Evolutionary conservation across 23 tunicate genomes (phyloP).

Genomic region (Diplosoma virens): DNA sequence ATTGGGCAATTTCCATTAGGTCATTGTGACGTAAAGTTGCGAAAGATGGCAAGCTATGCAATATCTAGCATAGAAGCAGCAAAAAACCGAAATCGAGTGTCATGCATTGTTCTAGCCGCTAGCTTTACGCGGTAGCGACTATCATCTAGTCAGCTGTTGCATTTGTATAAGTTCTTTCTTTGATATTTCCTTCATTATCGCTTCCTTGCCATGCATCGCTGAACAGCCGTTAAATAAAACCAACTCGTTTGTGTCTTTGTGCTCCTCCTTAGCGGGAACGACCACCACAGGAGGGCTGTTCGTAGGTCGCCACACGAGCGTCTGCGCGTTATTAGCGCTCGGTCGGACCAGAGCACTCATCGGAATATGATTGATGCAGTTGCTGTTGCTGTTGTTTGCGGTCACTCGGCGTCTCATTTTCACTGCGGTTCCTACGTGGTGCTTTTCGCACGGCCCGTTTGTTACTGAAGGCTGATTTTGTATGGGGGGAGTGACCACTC

Average conservation of each 20-base stretch:
- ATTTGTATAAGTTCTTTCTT: slow-evolving; percentile 62
- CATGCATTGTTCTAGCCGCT: too few species aligned
- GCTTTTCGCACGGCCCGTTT: slow-evolving; percentile 51
- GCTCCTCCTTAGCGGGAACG: slow-evolving; percentile 94
- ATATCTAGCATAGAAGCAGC: too few species aligned
- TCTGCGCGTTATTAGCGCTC: slow-evolving; percentile 96
- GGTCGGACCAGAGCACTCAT: slow-evolving; percentile 91
- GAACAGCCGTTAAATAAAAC: slow-evolving; percentile 79
- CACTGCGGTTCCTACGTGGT: slow-evolving; percentile 9
- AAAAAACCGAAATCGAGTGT: too few species aligned
- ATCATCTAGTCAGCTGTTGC: slow-evolving; percentile 59
- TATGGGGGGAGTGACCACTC: slow-evolving; percentile 65
- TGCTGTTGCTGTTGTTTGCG: slow-evolving; percentile 81
- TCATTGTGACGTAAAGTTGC: too few species aligned
- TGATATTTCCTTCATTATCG: slow-evolving; percentile 65
- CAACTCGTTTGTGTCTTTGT: slow-evolving; percentile 77
- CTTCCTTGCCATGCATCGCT: slow-evolving; percentile 82
- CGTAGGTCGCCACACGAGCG: slow-evolving; percentile 92
- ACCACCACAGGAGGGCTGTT: slow-evolving; percentile 61
- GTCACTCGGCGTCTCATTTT: slow-evolving; percentile 43
- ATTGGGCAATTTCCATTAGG: too few species aligned
- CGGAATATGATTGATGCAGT: slow-evolving; percentile 61
- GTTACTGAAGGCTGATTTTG: slow-evolving; percentile 79
- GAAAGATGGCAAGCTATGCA: too few species aligned
- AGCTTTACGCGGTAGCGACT: neutral